Conservation (phyloP, 1,140 invertebrate species). For the Matsumurasca onukii region DNA sequence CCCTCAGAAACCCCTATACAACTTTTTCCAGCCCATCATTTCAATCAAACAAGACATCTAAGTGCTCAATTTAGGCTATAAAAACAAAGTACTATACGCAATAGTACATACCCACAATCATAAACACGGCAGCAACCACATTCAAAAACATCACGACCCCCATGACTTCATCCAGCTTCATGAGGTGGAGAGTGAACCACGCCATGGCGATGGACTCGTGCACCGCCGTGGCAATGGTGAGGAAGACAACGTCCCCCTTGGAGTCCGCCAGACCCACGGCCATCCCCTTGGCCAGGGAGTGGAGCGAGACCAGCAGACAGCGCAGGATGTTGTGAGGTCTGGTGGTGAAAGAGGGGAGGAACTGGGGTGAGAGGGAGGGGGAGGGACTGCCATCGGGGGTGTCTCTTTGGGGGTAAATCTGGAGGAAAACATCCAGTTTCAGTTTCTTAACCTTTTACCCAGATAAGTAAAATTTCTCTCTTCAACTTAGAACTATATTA, state of each 20-base stretch:
- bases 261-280: not conserved
- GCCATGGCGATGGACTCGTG: not conserved
- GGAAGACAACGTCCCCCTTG: not conserved
- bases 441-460: too few relatives aligned
- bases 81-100: too few relatives aligned
- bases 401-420: not conserved
- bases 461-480: too few relatives aligned
- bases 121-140: not conserved
- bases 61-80: too few relatives aligned
- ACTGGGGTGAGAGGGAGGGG: too few relatives aligned
- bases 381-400: not conserved
- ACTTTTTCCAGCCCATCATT: too few relatives aligned
- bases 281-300: constrained; percentile 1
- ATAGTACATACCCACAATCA: too few relatives aligned
- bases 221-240: not conserved
- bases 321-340: not conserved
- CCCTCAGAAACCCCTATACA: too few relatives aligned
- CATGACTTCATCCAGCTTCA: not conserved
- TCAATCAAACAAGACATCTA: too few relatives aligned
- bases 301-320: not conserved
- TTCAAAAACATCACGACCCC: not conserved
- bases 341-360: not conserved
- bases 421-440: too few relatives aligned
- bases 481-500: too few relatives aligned
- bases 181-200: not conserved